Base-by-base conservation (phyloP, 1,140 invertebrate species). In the Rhagoletis zephyria region DNA sequence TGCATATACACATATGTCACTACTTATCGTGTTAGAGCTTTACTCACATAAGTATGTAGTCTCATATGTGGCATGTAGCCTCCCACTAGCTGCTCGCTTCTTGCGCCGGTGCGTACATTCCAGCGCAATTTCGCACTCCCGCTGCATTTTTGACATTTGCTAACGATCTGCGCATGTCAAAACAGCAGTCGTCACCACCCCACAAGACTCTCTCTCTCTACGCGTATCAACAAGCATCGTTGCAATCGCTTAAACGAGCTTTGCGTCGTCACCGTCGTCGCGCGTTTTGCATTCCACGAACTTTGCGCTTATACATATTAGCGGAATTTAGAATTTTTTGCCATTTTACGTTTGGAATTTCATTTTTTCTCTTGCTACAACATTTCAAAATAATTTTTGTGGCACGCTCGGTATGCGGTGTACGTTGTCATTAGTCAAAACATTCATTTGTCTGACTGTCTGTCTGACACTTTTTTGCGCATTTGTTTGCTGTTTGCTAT, bases 361-460 rank as follows among this genome's bases (percentile, higher is more conserved):
- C 30, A n/a, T 74, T 60, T 60, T 77, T 77, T 14, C 14, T 87
- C 16, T 81, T 81, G 74, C 16, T 19, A 56, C 48, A 56, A 81
- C 14, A 56, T 81, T 81, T 10, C 2, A 19, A 19, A 56, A 59
- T 10, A 56, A 30, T 51, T 19, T 45, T 51, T 74, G 64, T 87
- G 65, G 65, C 64, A 74, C 61, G 91, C 91, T 90, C 88, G 90
- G 91, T 48, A 51, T 81, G 90, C 91, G 91, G 89, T 91, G 90
- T 40, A 61, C 87, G 88, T 88, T 91, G 90, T 91, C 91, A 91
- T 91, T 91, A 91, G 90, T 91, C 91, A 91, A 92, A 89, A 87
- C 60, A 64, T 87, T 85, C 86, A 74, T 81, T 81, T 81, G 74
- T 81, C 74, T 81, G 74, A n/a, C 74, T 77, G 70, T 51, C 70